phyloP scores from a whole-genome alignment of 2,113 vertebrate genomes.

The Dermatemys mawii region DNA sequence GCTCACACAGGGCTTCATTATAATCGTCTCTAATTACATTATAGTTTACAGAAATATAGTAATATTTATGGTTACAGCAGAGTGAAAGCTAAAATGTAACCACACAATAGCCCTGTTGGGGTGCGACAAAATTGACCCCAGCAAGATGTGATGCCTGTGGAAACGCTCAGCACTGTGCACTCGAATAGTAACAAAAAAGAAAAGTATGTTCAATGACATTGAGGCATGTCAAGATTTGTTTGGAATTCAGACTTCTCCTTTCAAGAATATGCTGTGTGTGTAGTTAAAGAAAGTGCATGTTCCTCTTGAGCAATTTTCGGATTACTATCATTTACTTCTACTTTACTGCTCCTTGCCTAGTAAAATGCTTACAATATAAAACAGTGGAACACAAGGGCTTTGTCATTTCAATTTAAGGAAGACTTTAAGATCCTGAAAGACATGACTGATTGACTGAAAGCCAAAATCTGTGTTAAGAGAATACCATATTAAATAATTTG shows the following conservation, averaged over 20 bases:
- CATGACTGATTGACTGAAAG: slow-evolving; percentile 29
- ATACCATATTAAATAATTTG: slow-evolving; percentile 1
- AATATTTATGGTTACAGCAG: slow-evolving; percentile 58
- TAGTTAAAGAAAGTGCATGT: slow-evolving; percentile 42
- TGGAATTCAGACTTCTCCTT: slow-evolving; percentile 66
- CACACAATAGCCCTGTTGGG: neutral
- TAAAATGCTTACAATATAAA: slow-evolving; percentile 64
- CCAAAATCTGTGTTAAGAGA: neutral
- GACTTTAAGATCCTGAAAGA: slow-evolving; percentile 6
- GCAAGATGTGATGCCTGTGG: neutral
- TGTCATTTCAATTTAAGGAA: slow-evolving; percentile 35
- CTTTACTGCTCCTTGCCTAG: slow-evolving; percentile 40
- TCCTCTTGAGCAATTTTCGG: slow-evolving; percentile 70
- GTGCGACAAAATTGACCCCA: neutral
- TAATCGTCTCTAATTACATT: slow-evolving; percentile 68
- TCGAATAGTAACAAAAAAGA: slow-evolving; percentile 20
- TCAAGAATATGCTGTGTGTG: slow-evolving; percentile 46
- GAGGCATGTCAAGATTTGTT: slow-evolving; percentile 59
- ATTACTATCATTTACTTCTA: slow-evolving; percentile 70
- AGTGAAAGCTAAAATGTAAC: slow-evolving; percentile 33
- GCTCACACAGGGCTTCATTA: slow-evolving; percentile 52
- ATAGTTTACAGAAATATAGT: slow-evolving; percentile 61
- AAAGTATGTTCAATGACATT: slow-evolving; percentile 33
- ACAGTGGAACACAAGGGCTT: slow-evolving; percentile 25
- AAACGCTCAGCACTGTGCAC: neutral